These are phyloP conservation scores for Oedothorax gibbosus DNA, from an alignment of 1,140 invertebrate species.

Conservation along the genomic window DNA sequence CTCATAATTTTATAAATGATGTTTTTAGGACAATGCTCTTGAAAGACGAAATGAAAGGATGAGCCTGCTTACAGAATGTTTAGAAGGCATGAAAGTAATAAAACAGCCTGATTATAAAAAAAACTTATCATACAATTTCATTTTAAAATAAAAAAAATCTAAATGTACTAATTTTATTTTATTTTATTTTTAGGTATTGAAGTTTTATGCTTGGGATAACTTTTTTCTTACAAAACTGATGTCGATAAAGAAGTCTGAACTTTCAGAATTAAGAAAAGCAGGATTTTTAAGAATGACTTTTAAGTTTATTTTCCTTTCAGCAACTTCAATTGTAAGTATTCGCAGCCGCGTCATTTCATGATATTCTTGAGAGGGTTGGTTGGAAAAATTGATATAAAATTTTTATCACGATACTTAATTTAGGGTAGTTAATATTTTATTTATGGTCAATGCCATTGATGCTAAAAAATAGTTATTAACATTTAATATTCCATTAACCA, in stretches of 20 bases:
- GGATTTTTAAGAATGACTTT: conserved; percentile 30
- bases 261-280: conserved; percentile 41
- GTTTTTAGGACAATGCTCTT: conserved; percentile 8
- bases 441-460: too few species aligned
- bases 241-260: conserved; percentile 62
- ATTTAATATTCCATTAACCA: too few species aligned
- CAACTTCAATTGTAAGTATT: conserved; percentile 34
- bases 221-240: conserved; percentile 63
- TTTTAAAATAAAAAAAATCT: neutral
- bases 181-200: conserved; percentile 50
- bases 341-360: too few species aligned
- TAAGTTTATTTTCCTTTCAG: conserved; percentile 25
- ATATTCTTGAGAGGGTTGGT: too few species aligned
- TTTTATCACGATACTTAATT: too few species aligned
- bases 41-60: conserved; percentile 40
- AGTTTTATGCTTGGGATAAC: conserved; percentile 74
- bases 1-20: neutral
- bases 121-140: too few species aligned
- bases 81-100: conserved; percentile 45
- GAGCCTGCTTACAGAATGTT: conserved; percentile 13
- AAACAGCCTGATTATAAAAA: neutral
- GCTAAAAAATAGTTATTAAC: too few species aligned
- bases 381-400: too few species aligned
- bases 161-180: neutral
- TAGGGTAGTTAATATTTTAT: too few species aligned